phyloP scores from a whole-genome alignment of 2,113 vertebrate species.

The Halcyon malimbica region DNA sequence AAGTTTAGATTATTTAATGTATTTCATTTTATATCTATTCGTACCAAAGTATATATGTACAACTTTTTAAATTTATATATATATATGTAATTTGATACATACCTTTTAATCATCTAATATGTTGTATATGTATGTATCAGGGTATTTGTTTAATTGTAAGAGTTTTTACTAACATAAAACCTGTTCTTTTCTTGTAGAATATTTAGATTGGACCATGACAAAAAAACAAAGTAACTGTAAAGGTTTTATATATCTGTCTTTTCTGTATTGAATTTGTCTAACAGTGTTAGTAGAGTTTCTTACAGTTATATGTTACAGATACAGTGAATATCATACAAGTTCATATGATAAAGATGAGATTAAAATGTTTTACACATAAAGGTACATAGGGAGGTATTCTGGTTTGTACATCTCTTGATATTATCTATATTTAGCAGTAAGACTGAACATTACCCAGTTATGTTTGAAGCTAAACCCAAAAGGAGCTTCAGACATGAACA shows the following conservation, averaged over 20 bases:
- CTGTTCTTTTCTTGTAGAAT: not conserved
- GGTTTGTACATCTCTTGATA: not conserved
- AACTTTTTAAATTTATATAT: rapidly evolving
- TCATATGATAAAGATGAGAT: not conserved
- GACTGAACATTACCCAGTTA: not conserved
- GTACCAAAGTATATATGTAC: not conserved
- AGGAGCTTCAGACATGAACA: not conserved
- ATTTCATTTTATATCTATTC: not conserved
- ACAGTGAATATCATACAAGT: not conserved
- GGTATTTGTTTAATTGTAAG: not conserved
- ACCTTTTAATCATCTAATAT: not conserved
- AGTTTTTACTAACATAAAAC: not conserved
- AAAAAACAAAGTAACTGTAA: not conserved
- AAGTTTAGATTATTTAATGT: not conserved
- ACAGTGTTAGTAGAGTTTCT: not conserved
- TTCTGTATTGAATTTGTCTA: not conserved
- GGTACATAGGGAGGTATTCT: not conserved
- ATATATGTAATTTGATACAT: not conserved
- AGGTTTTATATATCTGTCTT: not conserved
- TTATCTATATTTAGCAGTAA: not conserved
- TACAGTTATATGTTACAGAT: not conserved
- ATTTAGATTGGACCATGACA: not conserved
- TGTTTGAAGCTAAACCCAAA: not conserved
- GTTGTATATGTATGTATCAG: not conserved
- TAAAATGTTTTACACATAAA: not conserved